Conservation (phyloP, 2,113 vertebrate species). For the Probosciger aterrimus region DNA sequence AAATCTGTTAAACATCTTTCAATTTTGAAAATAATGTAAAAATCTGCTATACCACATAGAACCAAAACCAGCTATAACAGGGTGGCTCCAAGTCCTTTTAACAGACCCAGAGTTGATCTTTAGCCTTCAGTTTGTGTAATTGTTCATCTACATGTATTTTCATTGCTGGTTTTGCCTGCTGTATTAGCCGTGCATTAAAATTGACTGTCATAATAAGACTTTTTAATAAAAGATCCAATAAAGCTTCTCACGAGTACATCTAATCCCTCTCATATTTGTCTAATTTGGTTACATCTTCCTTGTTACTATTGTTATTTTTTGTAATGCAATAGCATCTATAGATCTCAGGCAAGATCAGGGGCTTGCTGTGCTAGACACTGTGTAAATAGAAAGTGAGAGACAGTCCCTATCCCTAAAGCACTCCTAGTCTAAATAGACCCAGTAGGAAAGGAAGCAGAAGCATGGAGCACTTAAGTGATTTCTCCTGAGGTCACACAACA, state of each 20-base stretch:
- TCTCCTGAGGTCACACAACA: background rate
- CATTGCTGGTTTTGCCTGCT: background rate
- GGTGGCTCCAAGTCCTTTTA: background rate
- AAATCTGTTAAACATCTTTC: background rate
- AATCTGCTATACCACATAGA: rapidly evolving
- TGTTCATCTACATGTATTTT: background rate
- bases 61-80: background rate
- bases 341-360: background rate
- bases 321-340: slow-evolving; percentile 7
- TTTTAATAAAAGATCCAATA: background rate
- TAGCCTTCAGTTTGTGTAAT: background rate
- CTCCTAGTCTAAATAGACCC: slow-evolving; percentile 24
- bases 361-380: slow-evolving; percentile 14
- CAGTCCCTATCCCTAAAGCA: slow-evolving; percentile 2
- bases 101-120: background rate
- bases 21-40: background rate
- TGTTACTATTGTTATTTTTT: background rate
- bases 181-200: background rate
- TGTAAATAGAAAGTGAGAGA: slow-evolving; percentile 27
- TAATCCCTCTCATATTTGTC: background rate
- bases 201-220: background rate
- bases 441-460: background rate
- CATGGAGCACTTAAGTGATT: background rate
- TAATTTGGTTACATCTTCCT: background rate
- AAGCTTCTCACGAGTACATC: background rate